Base-by-base conservation (phyloP, 2,113 vertebrate species). In the Harpagus bidentatus region DNA sequence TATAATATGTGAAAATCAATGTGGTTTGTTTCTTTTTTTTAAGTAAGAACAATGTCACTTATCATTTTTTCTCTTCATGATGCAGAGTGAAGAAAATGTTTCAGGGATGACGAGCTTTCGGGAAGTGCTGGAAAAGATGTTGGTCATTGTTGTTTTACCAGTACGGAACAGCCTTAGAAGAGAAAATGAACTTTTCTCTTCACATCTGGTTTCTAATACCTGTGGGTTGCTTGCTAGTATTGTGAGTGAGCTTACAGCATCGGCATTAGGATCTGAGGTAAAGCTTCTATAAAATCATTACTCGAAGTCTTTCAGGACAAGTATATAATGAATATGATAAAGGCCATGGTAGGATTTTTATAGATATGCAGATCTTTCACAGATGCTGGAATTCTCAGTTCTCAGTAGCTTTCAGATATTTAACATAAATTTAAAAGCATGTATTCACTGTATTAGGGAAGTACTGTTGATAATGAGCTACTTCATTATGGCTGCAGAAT, bases 81-180 rank as follows among this genome's bases (percentile, higher is more conserved):
- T 58, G 38, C 82, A 99, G 99, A 99, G 98, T 18, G 99, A 99
- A 96, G 99, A 99, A 97, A 99, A 99, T 94, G 98, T 99, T 89
- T 99, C 99, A 82, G 99, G 99, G 28, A 99, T 99, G 99, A 99
- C 99, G 28, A 99, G 99, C 93, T 99, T 99, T 93, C 98, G 99
- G 13, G 99, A 99, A 96, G 99, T 99, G 32, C 96, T 99, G 77
- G 99, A 99, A 95, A 99, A 99, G 95, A 99, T 99, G 99, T 96
- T 99, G 89, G 99, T 99, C 82, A 99, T 99, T 83, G 99, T 99
- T 85, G 99, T 99, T 80, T 98, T 99, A 28, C 99, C 99, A 1
- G 99, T 99, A 66, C 98, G 99, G 73, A 99, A 99, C 90, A 99
- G 99, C 89, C 98, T 99, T 66, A 98, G 99, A 96, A 99, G 99